These are phyloP conservation scores for Mustela lutreola DNA, from an alignment of 2,113 vertebrate genomes.

Conservation along the genomic window DNA sequence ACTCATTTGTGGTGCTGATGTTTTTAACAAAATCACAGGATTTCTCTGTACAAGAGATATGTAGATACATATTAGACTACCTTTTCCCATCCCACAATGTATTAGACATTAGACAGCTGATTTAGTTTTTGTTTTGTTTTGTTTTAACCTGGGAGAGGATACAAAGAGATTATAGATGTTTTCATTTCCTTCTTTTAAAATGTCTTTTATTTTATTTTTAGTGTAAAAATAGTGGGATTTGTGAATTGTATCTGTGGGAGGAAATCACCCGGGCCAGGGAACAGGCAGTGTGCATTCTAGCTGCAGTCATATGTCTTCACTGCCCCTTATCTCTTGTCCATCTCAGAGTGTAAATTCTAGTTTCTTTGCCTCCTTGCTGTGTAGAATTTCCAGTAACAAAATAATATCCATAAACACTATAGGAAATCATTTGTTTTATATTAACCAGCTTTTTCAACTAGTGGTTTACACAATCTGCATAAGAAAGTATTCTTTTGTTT, in stretches of 20 bases:
- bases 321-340: background rate
- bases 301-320: accelerated
- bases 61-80: accelerated
- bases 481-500: accelerated
- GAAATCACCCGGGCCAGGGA: accelerated
- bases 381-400: background rate
- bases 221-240: background rate
- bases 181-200: background rate
- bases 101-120: background rate
- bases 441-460: background rate
- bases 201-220: background rate
- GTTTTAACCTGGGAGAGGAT: background rate
- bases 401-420: background rate
- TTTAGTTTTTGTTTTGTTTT: background rate
- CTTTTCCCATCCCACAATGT: background rate
- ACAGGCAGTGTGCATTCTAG: accelerated
- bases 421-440: background rate
- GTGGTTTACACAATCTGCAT: accelerated
- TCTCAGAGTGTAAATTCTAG: background rate
- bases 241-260: background rate
- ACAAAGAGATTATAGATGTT: background rate
- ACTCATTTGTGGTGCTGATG: background rate
- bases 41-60: background rate
- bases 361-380: background rate
- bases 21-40: background rate